phyloP scores from a whole-genome alignment of 2,888 invertebrate species.

The Pogonocherus hispidulus region DNA sequence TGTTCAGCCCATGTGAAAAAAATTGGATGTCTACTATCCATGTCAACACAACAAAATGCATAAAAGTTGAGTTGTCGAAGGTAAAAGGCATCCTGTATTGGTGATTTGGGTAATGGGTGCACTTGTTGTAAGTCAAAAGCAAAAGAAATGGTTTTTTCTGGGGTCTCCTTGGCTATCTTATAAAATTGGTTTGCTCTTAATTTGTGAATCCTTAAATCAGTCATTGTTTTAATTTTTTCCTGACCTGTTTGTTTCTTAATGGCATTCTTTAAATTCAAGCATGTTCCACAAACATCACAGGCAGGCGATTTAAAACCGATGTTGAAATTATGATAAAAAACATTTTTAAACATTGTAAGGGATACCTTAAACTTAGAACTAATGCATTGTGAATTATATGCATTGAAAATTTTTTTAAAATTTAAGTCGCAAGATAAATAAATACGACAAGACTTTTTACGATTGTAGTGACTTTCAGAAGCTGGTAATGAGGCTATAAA shows the following conservation, averaged over 20 bases:
- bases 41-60: no score
- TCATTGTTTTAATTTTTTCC: neutral
- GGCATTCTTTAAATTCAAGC: neutral
- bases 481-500: neutral
- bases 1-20: no score
- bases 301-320: slow-evolving; percentile 13
- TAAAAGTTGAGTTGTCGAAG: no score
- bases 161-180: no score
- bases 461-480: neutral
- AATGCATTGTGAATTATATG: neutral
- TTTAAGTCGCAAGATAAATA: neutral
- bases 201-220: neutral
- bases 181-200: neutral
- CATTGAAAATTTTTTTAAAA: neutral
- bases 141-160: no score
- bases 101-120: no score
- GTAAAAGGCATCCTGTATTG: no score
- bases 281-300: neutral
- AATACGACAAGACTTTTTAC: neutral
- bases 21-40: no score
- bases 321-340: neutral
- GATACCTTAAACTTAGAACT: neutral
- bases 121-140: no score
- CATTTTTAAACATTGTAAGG: slow-evolving; percentile 4
- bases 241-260: neutral